These are phyloP conservation scores for Hydropsyche betteni DNA, from an alignment of 2,888 invertebrate species.

Conservation along the genomic window DNA sequence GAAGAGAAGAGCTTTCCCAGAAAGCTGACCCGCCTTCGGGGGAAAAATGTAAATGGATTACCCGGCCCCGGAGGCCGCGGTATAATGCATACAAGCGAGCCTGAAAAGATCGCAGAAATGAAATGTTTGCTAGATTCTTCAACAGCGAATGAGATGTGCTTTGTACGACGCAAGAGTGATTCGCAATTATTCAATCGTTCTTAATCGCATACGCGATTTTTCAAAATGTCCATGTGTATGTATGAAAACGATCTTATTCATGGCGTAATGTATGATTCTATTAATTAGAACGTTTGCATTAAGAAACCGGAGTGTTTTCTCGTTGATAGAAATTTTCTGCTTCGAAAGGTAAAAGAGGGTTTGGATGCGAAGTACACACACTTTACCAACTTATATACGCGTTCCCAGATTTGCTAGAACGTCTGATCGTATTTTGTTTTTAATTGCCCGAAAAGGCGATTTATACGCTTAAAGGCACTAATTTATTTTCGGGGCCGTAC, in stretches of 20 bases:
- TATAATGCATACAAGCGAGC: too few relatives aligned
- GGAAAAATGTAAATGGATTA: conserved; percentile 26
- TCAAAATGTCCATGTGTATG: too few relatives aligned
- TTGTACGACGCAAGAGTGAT: too few relatives aligned
- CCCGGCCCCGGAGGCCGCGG: not conserved
- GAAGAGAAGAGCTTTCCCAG: not conserved
- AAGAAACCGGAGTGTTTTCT: too few relatives aligned
- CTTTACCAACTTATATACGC: conserved; percentile 6
- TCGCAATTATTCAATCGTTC: too few relatives aligned
- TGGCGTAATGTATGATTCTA: too few relatives aligned
- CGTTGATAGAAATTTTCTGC: conserved; percentile 21
- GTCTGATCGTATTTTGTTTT: conserved; percentile 32
- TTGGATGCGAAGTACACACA: not conserved
- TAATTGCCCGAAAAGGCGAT: conserved; percentile 30
- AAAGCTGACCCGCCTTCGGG: conserved; percentile 21
- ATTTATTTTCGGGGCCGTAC: conserved; percentile 13
- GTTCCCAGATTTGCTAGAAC: conserved; percentile 16
- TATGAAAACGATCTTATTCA: too few relatives aligned
- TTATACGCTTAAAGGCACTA: conserved; percentile 29
- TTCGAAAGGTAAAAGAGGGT: conserved; percentile 18
- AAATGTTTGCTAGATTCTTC: too few relatives aligned
- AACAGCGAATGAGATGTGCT: too few relatives aligned
- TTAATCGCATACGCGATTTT: too few relatives aligned
- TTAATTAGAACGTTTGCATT: too few relatives aligned
- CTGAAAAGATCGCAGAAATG: too few relatives aligned